Evolutionary conservation across 2,113 vertebrate genomes (phyloP).

Genomic region (Cryptomyrus ogoouensis): DNA sequence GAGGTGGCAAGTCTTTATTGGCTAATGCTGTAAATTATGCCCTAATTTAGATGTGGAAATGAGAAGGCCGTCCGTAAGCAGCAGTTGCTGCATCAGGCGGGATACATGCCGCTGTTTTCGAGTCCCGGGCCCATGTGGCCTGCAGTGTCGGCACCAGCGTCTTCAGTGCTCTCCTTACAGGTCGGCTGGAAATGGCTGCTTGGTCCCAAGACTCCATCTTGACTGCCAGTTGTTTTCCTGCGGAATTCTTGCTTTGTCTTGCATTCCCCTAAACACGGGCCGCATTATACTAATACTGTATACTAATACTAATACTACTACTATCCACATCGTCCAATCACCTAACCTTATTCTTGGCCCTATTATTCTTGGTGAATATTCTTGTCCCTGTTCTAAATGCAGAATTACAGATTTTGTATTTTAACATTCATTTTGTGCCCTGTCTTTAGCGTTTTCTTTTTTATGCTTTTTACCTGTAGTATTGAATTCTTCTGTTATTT

Average conservation of each 20-base stretch:
- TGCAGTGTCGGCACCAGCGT: not conserved
- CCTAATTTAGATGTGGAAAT: not conserved
- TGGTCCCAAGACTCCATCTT: not conserved
- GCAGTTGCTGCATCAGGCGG: not conserved
- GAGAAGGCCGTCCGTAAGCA: not conserved
- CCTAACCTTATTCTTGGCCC: not conserved
- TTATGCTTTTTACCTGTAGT: not conserved
- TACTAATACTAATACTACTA: too few relatives aligned
- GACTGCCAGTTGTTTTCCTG: not conserved
- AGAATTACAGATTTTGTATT: not conserved
- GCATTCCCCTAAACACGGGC: not conserved
- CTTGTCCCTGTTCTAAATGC: not conserved
- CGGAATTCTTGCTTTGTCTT: not conserved
- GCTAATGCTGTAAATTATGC: not conserved
- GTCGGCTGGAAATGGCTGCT: not conserved
- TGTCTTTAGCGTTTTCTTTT: not conserved
- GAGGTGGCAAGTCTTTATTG: not conserved
- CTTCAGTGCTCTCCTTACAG: not conserved
- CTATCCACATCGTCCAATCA: not conserved
- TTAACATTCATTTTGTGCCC: not conserved
- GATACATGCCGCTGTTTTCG: not conserved
- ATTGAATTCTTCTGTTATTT: not conserved
- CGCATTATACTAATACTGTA: not conserved
- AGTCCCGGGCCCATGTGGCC: not conserved
- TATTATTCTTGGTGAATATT: not conserved